Evolutionary conservation across 2,113 vertebrate genomes (phyloP).

Genomic region (Pheucticus melanocephalus): DNA sequence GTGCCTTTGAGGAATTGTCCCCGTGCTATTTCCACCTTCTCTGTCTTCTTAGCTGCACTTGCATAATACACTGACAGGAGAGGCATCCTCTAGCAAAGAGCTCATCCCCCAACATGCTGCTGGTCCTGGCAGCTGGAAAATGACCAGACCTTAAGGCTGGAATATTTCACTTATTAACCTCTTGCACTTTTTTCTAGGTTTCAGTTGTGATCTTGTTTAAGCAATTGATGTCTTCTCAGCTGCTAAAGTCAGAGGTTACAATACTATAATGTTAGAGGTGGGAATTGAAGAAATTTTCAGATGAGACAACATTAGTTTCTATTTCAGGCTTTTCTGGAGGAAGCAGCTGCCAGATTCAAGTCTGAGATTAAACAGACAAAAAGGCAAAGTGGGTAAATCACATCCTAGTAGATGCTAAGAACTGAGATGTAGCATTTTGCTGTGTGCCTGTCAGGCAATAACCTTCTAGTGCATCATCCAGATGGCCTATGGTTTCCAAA

Average conservation of each 20-base stretch:
- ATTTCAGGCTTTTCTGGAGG: not conserved
- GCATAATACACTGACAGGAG: not conserved
- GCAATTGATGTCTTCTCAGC: not conserved
- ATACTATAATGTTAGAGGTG: not conserved
- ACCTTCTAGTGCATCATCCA: not conserved
- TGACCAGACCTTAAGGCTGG: not conserved
- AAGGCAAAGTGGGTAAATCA: not conserved
- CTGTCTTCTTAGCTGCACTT: not conserved
- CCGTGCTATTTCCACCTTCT: not conserved
- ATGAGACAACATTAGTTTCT: not conserved
- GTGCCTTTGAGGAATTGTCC: not conserved
- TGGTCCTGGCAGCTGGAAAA: not conserved
- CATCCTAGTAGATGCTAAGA: not conserved
- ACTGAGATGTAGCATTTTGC: not conserved
- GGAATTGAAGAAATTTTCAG: not conserved
- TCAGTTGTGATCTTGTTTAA: not conserved
- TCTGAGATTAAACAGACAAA: not conserved
- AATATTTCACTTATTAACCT: not conserved
- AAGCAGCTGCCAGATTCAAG: not conserved
- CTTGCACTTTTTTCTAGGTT: not conserved
- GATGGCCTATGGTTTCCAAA: not conserved
- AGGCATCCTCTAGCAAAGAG: not conserved
- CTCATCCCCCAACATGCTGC: rapidly evolving
- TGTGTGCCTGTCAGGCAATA: not conserved
- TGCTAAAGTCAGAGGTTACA: not conserved